Base-by-base conservation (phyloP, 2,113 vertebrate species). In the Gasterosteus nipponicus region DNA sequence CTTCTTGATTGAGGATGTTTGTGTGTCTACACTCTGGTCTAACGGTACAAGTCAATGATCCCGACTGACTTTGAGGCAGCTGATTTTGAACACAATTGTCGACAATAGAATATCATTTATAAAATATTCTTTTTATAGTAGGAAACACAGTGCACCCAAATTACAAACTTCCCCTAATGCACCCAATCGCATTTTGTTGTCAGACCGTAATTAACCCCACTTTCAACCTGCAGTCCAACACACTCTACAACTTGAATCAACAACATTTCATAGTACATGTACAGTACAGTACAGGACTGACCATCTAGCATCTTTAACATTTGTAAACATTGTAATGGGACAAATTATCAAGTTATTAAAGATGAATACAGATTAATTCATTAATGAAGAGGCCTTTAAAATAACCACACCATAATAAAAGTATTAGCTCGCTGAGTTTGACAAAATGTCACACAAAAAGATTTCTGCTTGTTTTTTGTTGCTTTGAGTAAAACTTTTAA, bases 241-340 rank as follows among this genome's bases (percentile, higher is more conserved):
- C n/a, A 73, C 7, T 11, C 31, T 26, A 38, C 51, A 60, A 10
- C 31, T 8, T 2, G n/a, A n/a, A n/a, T n/a, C n/a, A n/a, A n/a
- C n/a, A n/a, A 46, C n/a, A 15, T 46, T 62, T 33, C 2, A 61
- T 14, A 65, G 72, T 16, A 77, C 73, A 64, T 26, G 22, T 26
- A 26, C 1, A 26, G 22, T 26, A 26, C 14, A 65, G 72, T 16
- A 77, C 73, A 64, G 19, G 49, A 78, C 49, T 75, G 68, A 72
- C 62, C 33, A 8, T 80, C 77, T n/a, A 73, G 61, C 35, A 73
- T 77, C 54, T 76, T 39, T 56, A 22, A 60, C 16, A 63, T 72
- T 31, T 87, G 85, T 86, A 87, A 91, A 90, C 85, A 77, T 60
- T 72, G 19, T 69, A 18, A 67, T 16, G 44, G 19, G 63, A 31